A percentile compares a stretch with the other conserved stretches of the same genome.
Conservation (phyloP, 2,797 vertebrate genomes). For the Hypotaenidia philippensis region DNA sequence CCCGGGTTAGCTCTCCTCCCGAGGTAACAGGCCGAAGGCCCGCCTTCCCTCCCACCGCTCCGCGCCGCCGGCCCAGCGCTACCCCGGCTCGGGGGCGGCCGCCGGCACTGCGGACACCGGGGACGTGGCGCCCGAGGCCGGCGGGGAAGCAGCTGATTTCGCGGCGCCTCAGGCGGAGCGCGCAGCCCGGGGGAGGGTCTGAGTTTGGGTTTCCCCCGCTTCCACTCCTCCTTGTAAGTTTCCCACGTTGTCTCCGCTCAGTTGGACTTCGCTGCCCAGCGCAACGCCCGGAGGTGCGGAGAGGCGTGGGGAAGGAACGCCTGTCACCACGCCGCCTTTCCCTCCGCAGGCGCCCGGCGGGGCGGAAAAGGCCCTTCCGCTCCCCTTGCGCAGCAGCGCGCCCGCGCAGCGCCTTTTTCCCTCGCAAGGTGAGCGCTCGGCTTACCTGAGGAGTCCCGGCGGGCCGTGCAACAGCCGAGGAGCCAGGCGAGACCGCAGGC, state of each 20-base stretch:
- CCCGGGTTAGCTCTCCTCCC: fast-evolving
- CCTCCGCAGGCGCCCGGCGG: not conserved
- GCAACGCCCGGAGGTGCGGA: not conserved
- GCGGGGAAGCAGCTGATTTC: not conserved
- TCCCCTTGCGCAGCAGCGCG: not conserved
- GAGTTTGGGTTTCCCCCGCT: not conserved
- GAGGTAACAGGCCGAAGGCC: not conserved
- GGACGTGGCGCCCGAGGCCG: not conserved
- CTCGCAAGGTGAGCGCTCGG: not conserved
- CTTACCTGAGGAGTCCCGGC: constrained; percentile 16
- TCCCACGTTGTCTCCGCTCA: not conserved
- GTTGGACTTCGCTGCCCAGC: not conserved
- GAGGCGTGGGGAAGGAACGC: not conserved
- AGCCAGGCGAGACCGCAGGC: not conserved
- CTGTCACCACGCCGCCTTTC: not conserved
- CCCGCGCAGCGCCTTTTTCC: not conserved
- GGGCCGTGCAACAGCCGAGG: not conserved
- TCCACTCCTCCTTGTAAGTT: not conserved
- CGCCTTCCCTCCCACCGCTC: not conserved
- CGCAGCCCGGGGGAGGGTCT: fast-evolving
- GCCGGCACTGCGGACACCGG: not conserved
- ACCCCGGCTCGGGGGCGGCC: not conserved
- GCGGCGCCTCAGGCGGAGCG: not conserved
- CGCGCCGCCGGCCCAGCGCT: not conserved
- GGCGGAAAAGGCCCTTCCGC: not conserved